phyloP scores from a whole-genome alignment of 2,113 vertebrate species.

The Tragelaphus imberbis region DNA sequence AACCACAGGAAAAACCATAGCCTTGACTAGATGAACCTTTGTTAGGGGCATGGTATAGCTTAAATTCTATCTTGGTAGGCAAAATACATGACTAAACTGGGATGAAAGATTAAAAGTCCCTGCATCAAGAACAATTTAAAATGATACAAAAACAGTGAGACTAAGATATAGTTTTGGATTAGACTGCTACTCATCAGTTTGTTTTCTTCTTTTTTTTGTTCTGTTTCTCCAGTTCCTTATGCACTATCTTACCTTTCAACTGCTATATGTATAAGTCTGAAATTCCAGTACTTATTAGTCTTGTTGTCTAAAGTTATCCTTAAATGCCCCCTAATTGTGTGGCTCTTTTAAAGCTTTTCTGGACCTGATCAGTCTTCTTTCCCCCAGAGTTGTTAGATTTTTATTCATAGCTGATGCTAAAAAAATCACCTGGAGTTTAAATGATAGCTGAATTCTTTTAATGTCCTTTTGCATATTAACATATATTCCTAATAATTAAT shows the following conservation, averaged over 20 bases:
- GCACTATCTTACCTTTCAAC: conserved; percentile 54
- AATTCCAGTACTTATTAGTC: conserved; percentile 48
- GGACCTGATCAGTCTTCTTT: neutral
- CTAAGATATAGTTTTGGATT: conserved; percentile 46
- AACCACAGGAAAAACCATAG: too few relatives aligned
- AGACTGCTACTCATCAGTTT: conserved; percentile 21
- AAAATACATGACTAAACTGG: conserved; percentile 42
- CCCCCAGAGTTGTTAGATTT: neutral
- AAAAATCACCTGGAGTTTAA: neutral
- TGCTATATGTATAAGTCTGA: conserved; percentile 39
- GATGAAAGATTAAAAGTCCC: conserved; percentile 45
- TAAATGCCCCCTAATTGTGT: neutral
- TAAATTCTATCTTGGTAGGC: conserved; percentile 61
- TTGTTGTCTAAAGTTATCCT: neutral
- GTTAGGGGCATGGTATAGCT: conserved; percentile 13
- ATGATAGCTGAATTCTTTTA: neutral
- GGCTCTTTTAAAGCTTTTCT: conserved; percentile 23
- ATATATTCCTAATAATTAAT: neutral
- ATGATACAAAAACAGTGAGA: conserved; percentile 29
- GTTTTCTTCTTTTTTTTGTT: neutral
- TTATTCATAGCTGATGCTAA: neutral
- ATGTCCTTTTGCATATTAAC: neutral
- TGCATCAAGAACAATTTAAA: conserved; percentile 62
- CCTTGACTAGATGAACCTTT: too few relatives aligned
- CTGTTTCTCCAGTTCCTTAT: conserved; percentile 41